Conservation (phyloP, 2,797 vertebrate species). For the Leuciscus waleckii region DNA sequence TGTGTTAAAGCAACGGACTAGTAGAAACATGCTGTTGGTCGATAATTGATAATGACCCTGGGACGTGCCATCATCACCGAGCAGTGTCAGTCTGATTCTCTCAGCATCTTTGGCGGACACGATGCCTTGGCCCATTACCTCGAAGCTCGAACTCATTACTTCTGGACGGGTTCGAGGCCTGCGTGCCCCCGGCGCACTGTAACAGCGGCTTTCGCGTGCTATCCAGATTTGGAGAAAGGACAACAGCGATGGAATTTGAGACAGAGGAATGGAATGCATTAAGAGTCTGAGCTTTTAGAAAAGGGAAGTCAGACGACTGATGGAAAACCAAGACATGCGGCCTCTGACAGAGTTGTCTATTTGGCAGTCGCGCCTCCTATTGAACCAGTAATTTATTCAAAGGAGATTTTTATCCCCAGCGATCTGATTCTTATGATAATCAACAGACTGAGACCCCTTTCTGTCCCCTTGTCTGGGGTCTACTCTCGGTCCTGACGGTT, state of each 20-base stretch:
- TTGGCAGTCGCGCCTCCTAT: slow-evolving; percentile 85
- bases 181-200: slow-evolving; percentile 74
- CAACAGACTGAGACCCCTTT: slow-evolving; percentile 79
- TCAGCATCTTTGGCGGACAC: slow-evolving; percentile 73
- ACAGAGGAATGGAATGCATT: slow-evolving; percentile 74
- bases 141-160: slow-evolving; percentile 74
- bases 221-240: slow-evolving; percentile 60
- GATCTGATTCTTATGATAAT: slow-evolving; percentile 87
- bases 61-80: slow-evolving; percentile 82
- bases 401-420: slow-evolving; percentile 83
- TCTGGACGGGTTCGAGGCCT: slow-evolving; percentile 68
- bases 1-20: slow-evolving; percentile 1
- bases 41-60: slow-evolving; percentile 85
- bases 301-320: slow-evolving; percentile 69
- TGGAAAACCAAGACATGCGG: slow-evolving; percentile 70
- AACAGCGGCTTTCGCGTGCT: slow-evolving; percentile 53
- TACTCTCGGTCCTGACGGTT: slow-evolving; percentile 79
- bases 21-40: slow-evolving; percentile 57
- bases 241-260: slow-evolving; percentile 64
- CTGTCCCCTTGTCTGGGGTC: slow-evolving; percentile 80
- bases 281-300: slow-evolving; percentile 73
- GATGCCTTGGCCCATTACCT: slow-evolving; percentile 75
- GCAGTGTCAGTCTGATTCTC: slow-evolving; percentile 83
- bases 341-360: slow-evolving; percentile 83
- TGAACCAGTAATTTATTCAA: slow-evolving; percentile 85